Percentiles rank a stretch among this genome's conserved stretches.
These are phyloP conservation scores for Nipponia nippon DNA, from an alignment of 2,113 vertebrate genomes.

Conservation along the genomic window DNA sequence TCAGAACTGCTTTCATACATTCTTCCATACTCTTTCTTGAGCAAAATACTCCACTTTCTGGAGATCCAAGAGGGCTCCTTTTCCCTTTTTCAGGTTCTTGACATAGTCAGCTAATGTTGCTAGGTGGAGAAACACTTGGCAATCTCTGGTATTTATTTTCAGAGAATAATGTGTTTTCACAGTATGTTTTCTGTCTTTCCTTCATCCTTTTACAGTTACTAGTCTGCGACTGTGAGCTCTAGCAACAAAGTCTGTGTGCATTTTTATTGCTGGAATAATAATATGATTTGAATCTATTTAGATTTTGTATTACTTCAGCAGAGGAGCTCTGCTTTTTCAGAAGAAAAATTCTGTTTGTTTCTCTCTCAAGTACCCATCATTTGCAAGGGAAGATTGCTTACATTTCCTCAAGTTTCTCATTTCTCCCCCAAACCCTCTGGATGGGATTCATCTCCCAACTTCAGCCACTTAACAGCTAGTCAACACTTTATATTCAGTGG, in stretches of 20 bases:
- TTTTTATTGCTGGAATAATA: conserved; percentile 63
- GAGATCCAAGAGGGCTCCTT: conserved; percentile 14
- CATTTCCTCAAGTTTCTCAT: background rate
- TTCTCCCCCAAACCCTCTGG: background rate
- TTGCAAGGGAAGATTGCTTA: background rate
- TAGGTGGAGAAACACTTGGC: conserved; percentile 59
- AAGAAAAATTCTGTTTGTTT: background rate
- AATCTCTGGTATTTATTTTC: conserved; percentile 63
- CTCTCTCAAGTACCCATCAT: background rate
- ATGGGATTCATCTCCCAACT: background rate
- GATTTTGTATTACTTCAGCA: conserved; percentile 31
- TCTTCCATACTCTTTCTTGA: background rate
- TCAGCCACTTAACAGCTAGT: conserved; percentile 11
- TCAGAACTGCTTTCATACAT: background rate
- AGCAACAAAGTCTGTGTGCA: conserved; percentile 65
- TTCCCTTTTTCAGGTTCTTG: conserved; percentile 39
- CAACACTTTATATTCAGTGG: background rate
- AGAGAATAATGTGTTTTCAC: conserved; percentile 67
- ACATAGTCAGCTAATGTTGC: conserved; percentile 55
- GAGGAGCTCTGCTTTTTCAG: background rate
- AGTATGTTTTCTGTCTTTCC: conserved; percentile 60
- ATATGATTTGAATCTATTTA: conserved; percentile 39
- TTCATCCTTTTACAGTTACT: conserved; percentile 61
- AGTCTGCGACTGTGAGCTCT: conserved; percentile 55
- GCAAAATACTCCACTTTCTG: background rate